Percentiles rank a stretch among this genome's conserved stretches.
These are phyloP conservation scores for Zygogramma bicolorata DNA, from an alignment of 2,888 invertebrate species.

Conservation along the genomic window DNA sequence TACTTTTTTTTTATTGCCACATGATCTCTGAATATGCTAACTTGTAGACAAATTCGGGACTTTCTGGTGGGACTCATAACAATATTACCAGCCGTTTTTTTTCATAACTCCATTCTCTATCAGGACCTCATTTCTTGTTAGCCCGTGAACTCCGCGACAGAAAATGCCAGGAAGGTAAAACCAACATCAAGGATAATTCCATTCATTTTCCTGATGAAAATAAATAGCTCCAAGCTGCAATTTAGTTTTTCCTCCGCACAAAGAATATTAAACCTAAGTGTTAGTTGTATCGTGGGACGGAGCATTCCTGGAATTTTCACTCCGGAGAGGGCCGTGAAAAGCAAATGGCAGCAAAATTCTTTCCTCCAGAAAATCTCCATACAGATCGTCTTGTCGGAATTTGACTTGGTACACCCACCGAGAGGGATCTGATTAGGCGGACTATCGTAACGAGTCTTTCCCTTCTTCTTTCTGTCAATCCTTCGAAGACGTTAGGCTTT, in stretches of 20 bases:
- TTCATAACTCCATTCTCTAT: not conserved
- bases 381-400: conserved; percentile 60
- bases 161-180: not conserved
- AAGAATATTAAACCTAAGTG: conserved; percentile 18
- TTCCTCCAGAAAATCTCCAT: conserved; percentile 57
- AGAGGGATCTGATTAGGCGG: conserved; percentile 48
- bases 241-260: not conserved
- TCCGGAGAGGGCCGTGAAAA: conserved; percentile 16
- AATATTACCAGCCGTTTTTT: not conserved
- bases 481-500: conserved; percentile 21
- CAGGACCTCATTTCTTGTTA: not conserved
- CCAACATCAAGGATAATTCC: not conserved
- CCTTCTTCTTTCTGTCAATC: conserved; percentile 1
- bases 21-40: too few relatives aligned
- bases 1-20: too few relatives aligned
- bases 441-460: conserved; percentile 32
- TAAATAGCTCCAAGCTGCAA: not conserved
- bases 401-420: conserved; percentile 53
- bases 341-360: conserved; percentile 44
- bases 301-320: conserved; percentile 29
- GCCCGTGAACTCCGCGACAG: not conserved
- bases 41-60: too few relatives aligned
- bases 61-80: too few relatives aligned
- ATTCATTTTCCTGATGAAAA: conserved; percentile 9
- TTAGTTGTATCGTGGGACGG: conserved; percentile 26